A percentile compares a stretch with the other conserved stretches of the same genome.
phyloP scores from a whole-genome alignment of 2,888 invertebrate species.

The Odiellus spinosus region DNA sequence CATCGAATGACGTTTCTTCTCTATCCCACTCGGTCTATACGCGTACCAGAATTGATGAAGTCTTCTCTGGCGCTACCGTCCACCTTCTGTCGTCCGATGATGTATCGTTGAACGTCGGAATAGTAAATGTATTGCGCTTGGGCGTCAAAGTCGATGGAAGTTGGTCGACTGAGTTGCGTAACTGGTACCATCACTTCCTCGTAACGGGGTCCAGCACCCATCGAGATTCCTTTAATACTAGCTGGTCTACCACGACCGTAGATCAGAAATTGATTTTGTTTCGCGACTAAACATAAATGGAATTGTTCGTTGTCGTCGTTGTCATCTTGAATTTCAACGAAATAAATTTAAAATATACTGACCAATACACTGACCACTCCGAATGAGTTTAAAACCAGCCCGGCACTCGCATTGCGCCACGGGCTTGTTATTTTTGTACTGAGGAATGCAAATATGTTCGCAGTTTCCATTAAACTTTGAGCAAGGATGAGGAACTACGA shows the following conservation, averaged over 20 bases:
- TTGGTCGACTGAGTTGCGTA: slow-evolving; percentile 45
- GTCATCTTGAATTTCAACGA: no score
- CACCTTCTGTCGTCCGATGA: slow-evolving; percentile 46
- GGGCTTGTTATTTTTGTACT: slow-evolving; percentile 39
- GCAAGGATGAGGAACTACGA: slow-evolving; percentile 43
- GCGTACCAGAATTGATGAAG: slow-evolving; percentile 38
- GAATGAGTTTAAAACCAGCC: slow-evolving; percentile 47
- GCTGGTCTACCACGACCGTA: slow-evolving; percentile 49
- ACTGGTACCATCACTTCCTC: slow-evolving; percentile 52
- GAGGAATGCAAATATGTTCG: slow-evolving; percentile 56
- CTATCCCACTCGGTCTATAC: background rate
- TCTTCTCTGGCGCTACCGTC: slow-evolving; percentile 42
- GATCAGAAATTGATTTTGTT: slow-evolving; percentile 46
- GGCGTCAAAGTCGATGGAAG: slow-evolving; percentile 51
- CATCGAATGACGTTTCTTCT: background rate
- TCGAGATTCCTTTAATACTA: slow-evolving; percentile 48
- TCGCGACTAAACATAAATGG: slow-evolving; percentile 36
- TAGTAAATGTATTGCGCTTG: slow-evolving; percentile 45
- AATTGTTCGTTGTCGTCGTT: no score
- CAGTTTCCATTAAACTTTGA: slow-evolving; percentile 48
- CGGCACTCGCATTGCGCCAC: slow-evolving; percentile 52
- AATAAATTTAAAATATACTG: slow-evolving; percentile 26
- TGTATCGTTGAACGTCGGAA: slow-evolving; percentile 41
- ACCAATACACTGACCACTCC: slow-evolving; percentile 45
- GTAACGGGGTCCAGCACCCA: slow-evolving; percentile 22